Evolutionary conservation across 1,140 invertebrate genomes (phyloP).

Genomic region (Aphidius gifuensis): DNA sequence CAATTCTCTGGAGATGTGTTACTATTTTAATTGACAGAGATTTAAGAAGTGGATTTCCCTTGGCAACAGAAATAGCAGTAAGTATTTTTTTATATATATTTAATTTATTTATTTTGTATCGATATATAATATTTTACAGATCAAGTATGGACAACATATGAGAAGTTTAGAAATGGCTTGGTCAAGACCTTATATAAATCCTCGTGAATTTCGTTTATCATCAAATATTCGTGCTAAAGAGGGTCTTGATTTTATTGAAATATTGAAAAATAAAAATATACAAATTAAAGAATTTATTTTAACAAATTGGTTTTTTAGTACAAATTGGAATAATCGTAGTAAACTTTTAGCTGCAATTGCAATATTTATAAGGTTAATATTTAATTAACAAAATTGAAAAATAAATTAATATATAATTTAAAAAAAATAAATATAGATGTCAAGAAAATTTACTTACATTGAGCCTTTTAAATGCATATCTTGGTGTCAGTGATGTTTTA

Average conservation of each 20-base stretch:
- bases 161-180: constrained; percentile 46
- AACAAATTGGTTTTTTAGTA: constrained; percentile 48
- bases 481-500: constrained; percentile 45
- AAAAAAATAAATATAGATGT: constrained; percentile 31
- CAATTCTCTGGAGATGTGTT: constrained; percentile 49
- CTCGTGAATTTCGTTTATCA: constrained; percentile 33
- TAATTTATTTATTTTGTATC: constrained; percentile 2
- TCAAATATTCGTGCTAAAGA: constrained; percentile 40
- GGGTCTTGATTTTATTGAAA: constrained; percentile 40
- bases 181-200: constrained; percentile 41
- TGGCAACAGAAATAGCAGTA: constrained; percentile 42
- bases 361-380: constrained; percentile 42
- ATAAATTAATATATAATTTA: background rate
- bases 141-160: constrained; percentile 49
- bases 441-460: constrained; percentile 44
- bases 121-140: constrained; percentile 23
- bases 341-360: constrained; percentile 44
- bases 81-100: constrained; percentile 14
- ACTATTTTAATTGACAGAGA: constrained; percentile 48
- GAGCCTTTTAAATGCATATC: constrained; percentile 48
- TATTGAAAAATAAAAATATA: constrained; percentile 37
- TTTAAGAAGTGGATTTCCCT: constrained; percentile 37
- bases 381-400: constrained; percentile 5
- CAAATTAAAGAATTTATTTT: constrained; percentile 45
- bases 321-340: constrained; percentile 45